Percentiles rank a stretch among this genome's conserved stretches.
Evolutionary conservation across 2,113 vertebrate species (phyloP).

Genomic region (Notiomystis cincta): DNA sequence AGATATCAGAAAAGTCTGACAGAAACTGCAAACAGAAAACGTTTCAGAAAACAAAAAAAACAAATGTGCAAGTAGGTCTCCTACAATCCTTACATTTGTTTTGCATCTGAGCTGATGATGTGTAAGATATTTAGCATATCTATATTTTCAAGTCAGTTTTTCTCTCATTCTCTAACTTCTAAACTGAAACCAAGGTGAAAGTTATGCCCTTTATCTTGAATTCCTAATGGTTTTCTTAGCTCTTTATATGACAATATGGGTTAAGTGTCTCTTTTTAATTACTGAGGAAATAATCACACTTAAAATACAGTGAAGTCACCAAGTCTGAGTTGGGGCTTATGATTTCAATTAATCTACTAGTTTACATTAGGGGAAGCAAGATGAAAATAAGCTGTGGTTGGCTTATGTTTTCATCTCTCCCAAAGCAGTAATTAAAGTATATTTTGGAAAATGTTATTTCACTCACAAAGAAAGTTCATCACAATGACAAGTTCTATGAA

Average conservation of each 20-base stretch:
- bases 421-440: not conserved
- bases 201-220: not conserved
- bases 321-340: not conserved
- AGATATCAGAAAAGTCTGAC: not conserved
- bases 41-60: not conserved
- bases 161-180: not conserved
- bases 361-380: not conserved
- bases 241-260: not conserved
- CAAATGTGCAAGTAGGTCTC: not conserved
- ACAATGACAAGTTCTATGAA: not conserved
- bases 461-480: not conserved
- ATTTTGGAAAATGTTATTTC: not conserved
- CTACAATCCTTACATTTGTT: not conserved
- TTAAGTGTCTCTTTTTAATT: not conserved
- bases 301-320: not conserved
- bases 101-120: not conserved
- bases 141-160: not conserved
- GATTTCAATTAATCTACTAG: not conserved
- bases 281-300: accelerated
- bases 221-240: not conserved
- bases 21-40: not conserved
- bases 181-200: not conserved
- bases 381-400: not conserved
- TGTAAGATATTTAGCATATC: not conserved
- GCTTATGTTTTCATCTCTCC: not conserved